Evolutionary conservation across 2,888 invertebrate genomes (phyloP).

Genomic region (Teleogryllus oceanicus): DNA sequence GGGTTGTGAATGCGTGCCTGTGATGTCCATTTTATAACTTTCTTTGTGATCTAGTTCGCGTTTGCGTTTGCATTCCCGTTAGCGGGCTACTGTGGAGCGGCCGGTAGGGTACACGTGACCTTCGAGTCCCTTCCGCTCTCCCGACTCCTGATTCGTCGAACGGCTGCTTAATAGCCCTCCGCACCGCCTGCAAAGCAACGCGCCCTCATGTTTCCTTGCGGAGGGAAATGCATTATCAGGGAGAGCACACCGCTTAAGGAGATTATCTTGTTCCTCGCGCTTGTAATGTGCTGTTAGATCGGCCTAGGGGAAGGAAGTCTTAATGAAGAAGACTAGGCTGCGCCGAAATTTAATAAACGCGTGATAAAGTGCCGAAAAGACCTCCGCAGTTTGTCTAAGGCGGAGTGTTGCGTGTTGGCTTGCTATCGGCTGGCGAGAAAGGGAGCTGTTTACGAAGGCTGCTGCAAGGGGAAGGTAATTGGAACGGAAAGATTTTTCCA

Average conservation of each 20-base stretch:
- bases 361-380: constrained; percentile 1
- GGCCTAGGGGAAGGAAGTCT: neutral
- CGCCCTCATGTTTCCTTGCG: constrained; percentile 4
- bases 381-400: neutral
- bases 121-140: neutral
- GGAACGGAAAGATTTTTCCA: too few relatives aligned
- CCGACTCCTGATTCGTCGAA: neutral
- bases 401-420: too few relatives aligned
- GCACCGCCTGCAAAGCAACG: neutral
- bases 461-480: too few relatives aligned
- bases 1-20: too few relatives aligned
- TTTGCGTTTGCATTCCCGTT: too few relatives aligned
- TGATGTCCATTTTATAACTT: too few relatives aligned
- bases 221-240: neutral
- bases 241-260: neutral
- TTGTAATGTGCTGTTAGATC: neutral
- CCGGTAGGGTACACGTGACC: neutral
- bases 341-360: constrained; percentile 9
- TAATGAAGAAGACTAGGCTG: constrained; percentile 2
- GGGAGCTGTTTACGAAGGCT: too few relatives aligned
- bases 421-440: too few relatives aligned
- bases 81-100: too few relatives aligned
- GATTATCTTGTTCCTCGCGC: constrained; percentile 1
- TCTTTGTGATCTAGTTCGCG: too few relatives aligned
- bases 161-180: neutral